A percentile compares a stretch with the other conserved stretches of the same genome.
Conservation (phyloP, 2,888 invertebrate species). For the Andrena camellia region DNA sequence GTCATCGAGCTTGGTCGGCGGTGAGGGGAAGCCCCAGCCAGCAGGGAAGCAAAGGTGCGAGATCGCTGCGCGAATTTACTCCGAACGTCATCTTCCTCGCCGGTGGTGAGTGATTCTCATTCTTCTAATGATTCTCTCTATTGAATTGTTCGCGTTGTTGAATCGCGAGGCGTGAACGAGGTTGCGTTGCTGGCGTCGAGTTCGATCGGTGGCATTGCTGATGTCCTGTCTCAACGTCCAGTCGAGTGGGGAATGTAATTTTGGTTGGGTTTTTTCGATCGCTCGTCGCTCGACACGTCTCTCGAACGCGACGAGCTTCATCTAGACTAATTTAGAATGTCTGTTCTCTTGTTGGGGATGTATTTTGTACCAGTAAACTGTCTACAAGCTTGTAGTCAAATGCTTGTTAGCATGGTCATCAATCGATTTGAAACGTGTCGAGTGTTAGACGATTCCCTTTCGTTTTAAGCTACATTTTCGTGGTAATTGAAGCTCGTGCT, state of each 20-base stretch:
- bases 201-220: not conserved
- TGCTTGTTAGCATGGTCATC: not conserved
- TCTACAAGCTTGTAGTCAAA: not conserved
- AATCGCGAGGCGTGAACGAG: not conserved
- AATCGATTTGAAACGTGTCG: conserved; percentile 31
- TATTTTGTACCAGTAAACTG: not conserved
- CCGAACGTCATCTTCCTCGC: conserved; percentile 33
- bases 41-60: conserved; percentile 5
- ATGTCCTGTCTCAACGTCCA: not conserved
- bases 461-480: too few relatives aligned
- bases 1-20: conserved; percentile 49
- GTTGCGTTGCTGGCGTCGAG: not conserved
- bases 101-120: conserved; percentile 52
- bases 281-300: not conserved
- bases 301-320: too few relatives aligned
- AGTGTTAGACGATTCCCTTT: conserved; percentile 11
- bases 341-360: not conserved
- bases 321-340: not conserved
- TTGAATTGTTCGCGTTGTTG: not conserved
- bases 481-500: not conserved
- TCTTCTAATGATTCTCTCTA: not conserved
- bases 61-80: conserved; percentile 23
- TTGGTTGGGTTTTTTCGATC: not conserved
- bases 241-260: conserved; percentile 25
- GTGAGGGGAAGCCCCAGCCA: not conserved